Evolutionary conservation across 2,797 vertebrate genomes (phyloP).

Genomic region (Limosa lapponica): DNA sequence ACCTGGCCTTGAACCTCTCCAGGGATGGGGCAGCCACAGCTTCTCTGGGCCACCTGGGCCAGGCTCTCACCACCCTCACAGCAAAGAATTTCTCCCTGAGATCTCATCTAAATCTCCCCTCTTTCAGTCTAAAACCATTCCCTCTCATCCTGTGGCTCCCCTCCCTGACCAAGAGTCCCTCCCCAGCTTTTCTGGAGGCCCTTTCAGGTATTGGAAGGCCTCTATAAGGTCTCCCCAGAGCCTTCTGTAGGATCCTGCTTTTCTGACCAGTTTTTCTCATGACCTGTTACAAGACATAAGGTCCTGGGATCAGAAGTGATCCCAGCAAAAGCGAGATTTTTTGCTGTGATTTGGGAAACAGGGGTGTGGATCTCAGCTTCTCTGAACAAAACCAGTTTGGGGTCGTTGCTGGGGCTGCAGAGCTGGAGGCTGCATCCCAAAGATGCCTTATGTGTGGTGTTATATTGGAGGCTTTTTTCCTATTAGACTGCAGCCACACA

Average conservation of each 20-base stretch:
- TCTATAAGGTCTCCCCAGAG: too few species aligned
- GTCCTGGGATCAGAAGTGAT: constrained; percentile 84
- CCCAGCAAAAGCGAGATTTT: neutral
- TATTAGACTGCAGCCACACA: rapidly evolving
- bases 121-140: too few species aligned
- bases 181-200: too few species aligned
- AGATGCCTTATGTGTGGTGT: neutral
- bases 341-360: neutral
- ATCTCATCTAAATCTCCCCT: too few species aligned
- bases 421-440: neutral
- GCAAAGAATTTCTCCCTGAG: too few species aligned
- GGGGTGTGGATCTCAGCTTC: neutral
- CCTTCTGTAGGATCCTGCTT: neutral
- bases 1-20: too few species aligned
- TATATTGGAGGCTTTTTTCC: neutral
- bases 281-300: constrained; percentile 84
- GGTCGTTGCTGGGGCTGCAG: neutral
- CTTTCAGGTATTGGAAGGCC: too few species aligned
- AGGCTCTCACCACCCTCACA: too few species aligned
- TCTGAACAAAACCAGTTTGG: neutral
- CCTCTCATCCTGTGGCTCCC: too few species aligned
- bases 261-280: neutral
- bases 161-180: too few species aligned
- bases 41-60: too few species aligned
- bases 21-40: too few species aligned